A percentile compares a stretch with the other conserved stretches of the same genome.
Evolutionary conservation across 2,113 vertebrate genomes (phyloP).

Genomic region (Fregata magnificens): DNA sequence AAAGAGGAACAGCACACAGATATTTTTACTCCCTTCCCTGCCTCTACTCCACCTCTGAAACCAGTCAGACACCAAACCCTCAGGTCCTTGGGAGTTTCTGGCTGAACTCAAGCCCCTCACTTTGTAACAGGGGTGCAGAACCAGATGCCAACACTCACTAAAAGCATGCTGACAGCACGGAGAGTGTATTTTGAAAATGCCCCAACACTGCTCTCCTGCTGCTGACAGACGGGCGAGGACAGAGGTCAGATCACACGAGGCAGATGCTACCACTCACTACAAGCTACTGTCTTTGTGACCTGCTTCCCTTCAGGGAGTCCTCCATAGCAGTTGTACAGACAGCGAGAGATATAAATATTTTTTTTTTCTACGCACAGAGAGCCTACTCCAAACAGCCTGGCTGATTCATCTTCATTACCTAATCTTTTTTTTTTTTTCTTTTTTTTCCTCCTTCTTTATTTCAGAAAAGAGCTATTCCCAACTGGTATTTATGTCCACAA

Average conservation of each 20-base stretch:
- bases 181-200: not conserved
- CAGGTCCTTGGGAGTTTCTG: not conserved
- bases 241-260: not conserved
- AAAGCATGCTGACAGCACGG: not conserved
- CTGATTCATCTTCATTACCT: constrained; percentile 12
- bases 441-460: not conserved
- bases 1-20: not conserved
- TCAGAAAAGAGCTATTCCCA: constrained; percentile 90
- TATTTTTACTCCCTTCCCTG: not conserved
- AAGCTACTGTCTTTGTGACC: not conserved
- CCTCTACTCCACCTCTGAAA: not conserved
- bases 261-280: not conserved
- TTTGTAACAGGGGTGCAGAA: not conserved
- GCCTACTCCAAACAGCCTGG: not conserved
- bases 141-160: not conserved
- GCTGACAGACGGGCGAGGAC: not conserved
- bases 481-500: constrained; percentile 96
- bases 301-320: not conserved
- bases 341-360: not conserved
- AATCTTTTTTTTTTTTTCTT: not conserved
- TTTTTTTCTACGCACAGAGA: not conserved
- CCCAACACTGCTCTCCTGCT: not conserved
- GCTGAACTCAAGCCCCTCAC: not conserved
- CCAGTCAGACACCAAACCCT: not conserved
- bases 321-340: not conserved